Base-by-base conservation (phyloP, 2,888 invertebrate species). In the Cryptocephalus primarius region DNA sequence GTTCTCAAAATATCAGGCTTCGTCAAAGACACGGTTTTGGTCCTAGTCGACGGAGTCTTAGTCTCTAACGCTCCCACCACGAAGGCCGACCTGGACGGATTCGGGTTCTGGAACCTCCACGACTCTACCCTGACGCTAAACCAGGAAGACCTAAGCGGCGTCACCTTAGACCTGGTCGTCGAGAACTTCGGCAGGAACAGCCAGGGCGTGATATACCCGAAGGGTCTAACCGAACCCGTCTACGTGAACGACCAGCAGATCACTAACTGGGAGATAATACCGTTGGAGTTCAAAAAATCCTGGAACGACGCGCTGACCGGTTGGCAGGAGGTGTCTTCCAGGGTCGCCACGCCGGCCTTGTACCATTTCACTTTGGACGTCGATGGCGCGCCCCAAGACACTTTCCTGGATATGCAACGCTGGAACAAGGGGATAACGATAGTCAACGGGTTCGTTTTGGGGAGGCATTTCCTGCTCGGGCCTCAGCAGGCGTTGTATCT, bases 371-470 rank as follows among this genome's bases (percentile, higher is more conserved):
- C 62, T 6, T 71, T 81, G 9, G 44, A 50, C 1, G 44, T 53
- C 6, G 38, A 46, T 1, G 65, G 64, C 0, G 68, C 69, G 10
- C 75, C 82, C 0, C 62, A 72, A 32, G 91, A 92, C 61, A 90
- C 89, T 0, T 92, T 80, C 63, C 60, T 92, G 10, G 82, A 87
- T 60, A 79, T 88, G 56, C 71, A 75, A 36, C 79, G 78, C 10
- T 94, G 92, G 93, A 80, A 78, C 46, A 92, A 91, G 74, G 92
- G 92, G 1, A 77, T 85, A 47, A 80, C 85, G 0, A 86, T 87
- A 67, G 69, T 93, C 1, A 94, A 94, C 64, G 87, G 85, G 0
- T 79, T 85, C 60, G 89, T 91, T 64, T 72, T 94, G 13, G 93
- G 93, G 0, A 76, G 92, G 42, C 90, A 91, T 68, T 82, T 83